phyloP scores from a whole-genome alignment of 2,113 vertebrate genomes.

The Oryctolagus cuniculus region DNA sequence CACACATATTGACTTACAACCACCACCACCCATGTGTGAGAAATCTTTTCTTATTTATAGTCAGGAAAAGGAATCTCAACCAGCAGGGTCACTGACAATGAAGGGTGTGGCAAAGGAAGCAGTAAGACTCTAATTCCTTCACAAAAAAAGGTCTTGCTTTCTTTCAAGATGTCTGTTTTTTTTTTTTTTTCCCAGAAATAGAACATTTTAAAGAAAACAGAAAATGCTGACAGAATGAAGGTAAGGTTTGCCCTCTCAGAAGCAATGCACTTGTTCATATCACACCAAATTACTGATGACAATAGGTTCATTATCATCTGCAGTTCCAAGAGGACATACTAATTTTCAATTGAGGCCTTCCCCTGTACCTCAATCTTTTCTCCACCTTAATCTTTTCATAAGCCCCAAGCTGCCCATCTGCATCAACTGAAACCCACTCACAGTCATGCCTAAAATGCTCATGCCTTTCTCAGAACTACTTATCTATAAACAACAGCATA shows the following conservation, averaged over 20 bases:
- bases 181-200: neutral
- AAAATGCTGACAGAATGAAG: constrained; percentile 21
- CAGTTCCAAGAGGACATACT: neutral
- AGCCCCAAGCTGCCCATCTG: neutral
- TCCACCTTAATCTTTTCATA: constrained; percentile 11
- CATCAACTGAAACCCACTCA: neutral
- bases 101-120: neutral
- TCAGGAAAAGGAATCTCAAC: constrained; percentile 17
- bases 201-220: constrained; percentile 38
- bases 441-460: neutral
- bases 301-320: neutral
- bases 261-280: constrained; percentile 44
- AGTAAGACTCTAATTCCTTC: neutral
- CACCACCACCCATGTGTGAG: neutral
- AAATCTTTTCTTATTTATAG: constrained; percentile 8
- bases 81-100: neutral
- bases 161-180: neutral
- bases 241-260: constrained; percentile 7
- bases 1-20: constrained; percentile 13
- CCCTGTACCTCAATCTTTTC: neutral
- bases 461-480: constrained; percentile 10
- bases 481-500: constrained; percentile 3
- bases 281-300: neutral
- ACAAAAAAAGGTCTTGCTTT: neutral
- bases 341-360: neutral